Percentiles rank a stretch among this genome's conserved stretches.
Evolutionary conservation across 2,113 vertebrate species (phyloP).

Genomic region (Tamias sibiricus): DNA sequence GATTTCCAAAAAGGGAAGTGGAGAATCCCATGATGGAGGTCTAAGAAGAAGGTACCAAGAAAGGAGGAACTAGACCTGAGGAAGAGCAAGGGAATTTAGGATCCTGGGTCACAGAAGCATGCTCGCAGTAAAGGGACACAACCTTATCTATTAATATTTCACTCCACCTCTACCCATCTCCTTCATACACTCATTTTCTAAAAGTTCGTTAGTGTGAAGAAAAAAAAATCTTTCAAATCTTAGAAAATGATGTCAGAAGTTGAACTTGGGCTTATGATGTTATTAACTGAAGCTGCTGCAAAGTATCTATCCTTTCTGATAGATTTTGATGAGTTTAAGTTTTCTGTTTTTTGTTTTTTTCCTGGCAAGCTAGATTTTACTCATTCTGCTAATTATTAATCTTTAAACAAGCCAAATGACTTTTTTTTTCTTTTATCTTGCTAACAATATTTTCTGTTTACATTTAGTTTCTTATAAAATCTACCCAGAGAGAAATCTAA

Average conservation of each 20-base stretch:
- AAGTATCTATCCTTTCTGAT: background rate
- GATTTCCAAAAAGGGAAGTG: background rate
- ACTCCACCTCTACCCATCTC: fast-evolving
- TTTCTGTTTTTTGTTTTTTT: background rate
- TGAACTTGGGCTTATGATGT: background rate
- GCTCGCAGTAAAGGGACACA: background rate
- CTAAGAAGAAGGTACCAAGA: background rate
- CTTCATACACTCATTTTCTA: background rate
- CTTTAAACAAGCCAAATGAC: background rate
- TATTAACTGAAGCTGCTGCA: background rate
- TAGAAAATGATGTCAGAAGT: conserved; percentile 3
- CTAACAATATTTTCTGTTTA: conserved; percentile 19
- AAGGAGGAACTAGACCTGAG: background rate
- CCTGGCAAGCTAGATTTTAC: background rate
- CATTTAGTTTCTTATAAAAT: conserved; percentile 37
- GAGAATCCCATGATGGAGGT: background rate
- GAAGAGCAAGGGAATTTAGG: background rate
- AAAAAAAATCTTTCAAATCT: background rate
- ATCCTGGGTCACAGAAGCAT: background rate
- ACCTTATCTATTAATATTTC: background rate
- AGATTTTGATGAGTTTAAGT: background rate
- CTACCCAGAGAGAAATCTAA: background rate
- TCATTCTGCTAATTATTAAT: background rate
- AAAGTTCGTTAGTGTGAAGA: background rate
- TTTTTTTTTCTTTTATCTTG: conserved; percentile 11